Conservation (phyloP, 1,140 invertebrate genomes). For the Tetragonula clypearis region DNA sequence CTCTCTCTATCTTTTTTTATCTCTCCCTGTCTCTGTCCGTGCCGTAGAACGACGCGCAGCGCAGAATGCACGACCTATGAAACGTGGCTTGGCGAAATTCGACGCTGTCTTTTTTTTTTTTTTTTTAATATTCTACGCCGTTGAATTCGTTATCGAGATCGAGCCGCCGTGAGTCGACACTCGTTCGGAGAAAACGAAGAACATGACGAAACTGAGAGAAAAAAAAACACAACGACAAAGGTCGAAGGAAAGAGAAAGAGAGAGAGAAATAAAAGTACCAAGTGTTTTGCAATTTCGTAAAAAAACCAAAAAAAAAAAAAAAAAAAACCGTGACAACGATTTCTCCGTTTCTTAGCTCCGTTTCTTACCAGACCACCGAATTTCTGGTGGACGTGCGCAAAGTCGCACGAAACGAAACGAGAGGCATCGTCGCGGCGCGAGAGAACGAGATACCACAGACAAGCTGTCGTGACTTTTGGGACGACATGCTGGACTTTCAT, state of each 20-base stretch:
- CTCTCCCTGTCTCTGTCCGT: not conserved
- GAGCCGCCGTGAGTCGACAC: not conserved
- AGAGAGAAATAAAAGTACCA: not conserved
- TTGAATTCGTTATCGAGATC: not conserved
- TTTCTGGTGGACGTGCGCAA: not conserved
- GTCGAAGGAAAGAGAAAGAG: too few relatives aligned
- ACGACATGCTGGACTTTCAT: conserved; percentile 26
- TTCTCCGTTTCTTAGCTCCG: not conserved
- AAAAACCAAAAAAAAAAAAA: not conserved
- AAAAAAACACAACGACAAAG: too few relatives aligned
- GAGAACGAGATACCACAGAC: conserved; percentile 22
- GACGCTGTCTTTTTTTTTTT: conserved; percentile 3
- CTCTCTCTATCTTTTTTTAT: not conserved
- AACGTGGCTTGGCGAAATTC: conserved; percentile 32
- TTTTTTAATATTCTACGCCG: conserved; percentile 13
- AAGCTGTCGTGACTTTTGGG: not conserved
- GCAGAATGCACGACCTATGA: not conserved
- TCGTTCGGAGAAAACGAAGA: not conserved
- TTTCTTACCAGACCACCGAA: not conserved
- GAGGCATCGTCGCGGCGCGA: not conserved
- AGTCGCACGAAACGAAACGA: too few relatives aligned
- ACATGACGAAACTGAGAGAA: not conserved
- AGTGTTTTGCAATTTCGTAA: not conserved
- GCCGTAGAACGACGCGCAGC: not conserved
- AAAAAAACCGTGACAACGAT: not conserved